Percentiles rank a stretch among this genome's conserved stretches.
These are phyloP conservation scores for Temnothorax longispinosus DNA, from an alignment of 1,140 invertebrate species.

Conservation along the genomic window DNA sequence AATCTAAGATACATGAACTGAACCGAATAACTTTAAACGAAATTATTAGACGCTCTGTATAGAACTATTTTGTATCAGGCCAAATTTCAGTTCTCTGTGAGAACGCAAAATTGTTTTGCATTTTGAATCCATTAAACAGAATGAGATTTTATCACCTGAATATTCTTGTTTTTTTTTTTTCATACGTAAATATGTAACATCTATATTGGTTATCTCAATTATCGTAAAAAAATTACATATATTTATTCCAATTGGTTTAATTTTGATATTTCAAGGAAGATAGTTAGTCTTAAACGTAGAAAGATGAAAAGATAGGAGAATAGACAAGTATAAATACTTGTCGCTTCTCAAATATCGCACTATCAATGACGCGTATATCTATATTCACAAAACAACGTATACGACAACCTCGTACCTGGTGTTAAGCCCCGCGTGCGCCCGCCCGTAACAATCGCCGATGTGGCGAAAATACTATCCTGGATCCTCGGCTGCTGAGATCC, in stretches of 20 bases:
- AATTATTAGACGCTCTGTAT: not conserved
- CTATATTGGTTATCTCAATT: not conserved
- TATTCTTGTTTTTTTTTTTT: not conserved
- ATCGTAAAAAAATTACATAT: not conserved
- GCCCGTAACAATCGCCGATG: conserved; percentile 9
- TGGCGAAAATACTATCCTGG: conserved; percentile 27
- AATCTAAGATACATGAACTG: not conserved
- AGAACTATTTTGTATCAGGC: not conserved
- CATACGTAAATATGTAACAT: not conserved
- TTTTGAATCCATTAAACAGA: not conserved
- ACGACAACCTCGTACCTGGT: conserved; percentile 5
- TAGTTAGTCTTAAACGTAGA: not conserved
- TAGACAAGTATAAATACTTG: not conserved
- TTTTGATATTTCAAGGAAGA: not conserved
- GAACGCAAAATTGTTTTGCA: not conserved
- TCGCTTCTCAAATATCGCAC: not conserved
- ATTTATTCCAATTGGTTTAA: not conserved
- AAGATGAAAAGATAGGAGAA: not conserved
- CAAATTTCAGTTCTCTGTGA: not conserved
- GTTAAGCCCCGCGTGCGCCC: conserved; percentile 3
- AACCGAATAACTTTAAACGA: not conserved
- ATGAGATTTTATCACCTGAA: not conserved
- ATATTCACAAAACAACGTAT: not conserved
- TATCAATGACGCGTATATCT: not conserved
- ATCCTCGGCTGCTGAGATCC: not conserved